Conservation (phyloP, 2,113 vertebrate species). For the Peromyscus californicus region DNA sequence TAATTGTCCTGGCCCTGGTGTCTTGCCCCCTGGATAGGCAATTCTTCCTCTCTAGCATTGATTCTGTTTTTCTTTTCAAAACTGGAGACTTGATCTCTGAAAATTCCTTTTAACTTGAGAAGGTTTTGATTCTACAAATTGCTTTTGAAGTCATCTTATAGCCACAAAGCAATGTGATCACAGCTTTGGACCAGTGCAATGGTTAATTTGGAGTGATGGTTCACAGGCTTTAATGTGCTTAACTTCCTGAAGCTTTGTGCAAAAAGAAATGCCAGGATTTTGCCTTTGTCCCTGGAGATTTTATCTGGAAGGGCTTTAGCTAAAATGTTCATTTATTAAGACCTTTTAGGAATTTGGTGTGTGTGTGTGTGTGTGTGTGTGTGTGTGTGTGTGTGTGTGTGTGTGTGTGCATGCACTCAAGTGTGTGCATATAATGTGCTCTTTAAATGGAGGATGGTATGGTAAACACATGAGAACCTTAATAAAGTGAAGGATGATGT, state of each 20-base stretch:
- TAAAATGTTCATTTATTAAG: constrained; percentile 29
- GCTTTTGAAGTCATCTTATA: not conserved
- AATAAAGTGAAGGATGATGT: not conserved
- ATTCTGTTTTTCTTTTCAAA: not conserved
- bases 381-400: not conserved
- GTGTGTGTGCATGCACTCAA: not conserved
- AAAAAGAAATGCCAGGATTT: not conserved
- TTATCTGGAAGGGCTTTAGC: not conserved
- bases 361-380: not conserved
- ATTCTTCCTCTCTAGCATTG: not conserved
- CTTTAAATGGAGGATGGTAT: not conserved
- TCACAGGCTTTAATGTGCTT: not conserved
- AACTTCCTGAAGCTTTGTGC: not conserved
- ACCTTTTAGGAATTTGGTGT: not conserved
- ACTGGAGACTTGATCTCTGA: not conserved
- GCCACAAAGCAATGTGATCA: not conserved
- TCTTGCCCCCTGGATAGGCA: not conserved
- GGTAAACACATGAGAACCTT: not conserved
- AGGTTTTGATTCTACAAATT: constrained; percentile 16
- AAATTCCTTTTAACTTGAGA: constrained; percentile 27
- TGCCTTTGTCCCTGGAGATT: not conserved
- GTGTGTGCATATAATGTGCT: not conserved
- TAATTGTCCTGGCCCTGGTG: not conserved
- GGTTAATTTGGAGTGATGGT: not conserved
- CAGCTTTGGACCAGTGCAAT: not conserved